Percentiles rank a stretch among this genome's conserved stretches.
Conservation (phyloP, 1,140 invertebrate genomes). For the Neodiprion fabricii region DNA sequence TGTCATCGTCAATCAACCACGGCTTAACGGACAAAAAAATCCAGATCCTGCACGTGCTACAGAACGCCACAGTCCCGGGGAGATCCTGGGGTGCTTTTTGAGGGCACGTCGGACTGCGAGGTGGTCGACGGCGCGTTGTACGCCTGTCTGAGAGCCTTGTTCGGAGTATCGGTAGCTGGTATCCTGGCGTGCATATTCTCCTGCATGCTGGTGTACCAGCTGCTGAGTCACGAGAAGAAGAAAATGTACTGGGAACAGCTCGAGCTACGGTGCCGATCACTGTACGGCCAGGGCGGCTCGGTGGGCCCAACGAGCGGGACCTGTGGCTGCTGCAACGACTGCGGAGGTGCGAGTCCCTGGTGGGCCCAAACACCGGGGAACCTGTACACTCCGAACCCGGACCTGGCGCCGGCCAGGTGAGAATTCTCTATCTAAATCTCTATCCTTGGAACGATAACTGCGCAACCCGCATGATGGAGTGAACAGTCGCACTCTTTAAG, state of each 20-base stretch:
- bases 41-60: slow-evolving; percentile 58
- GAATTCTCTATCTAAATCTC: slow-evolving; percentile 13
- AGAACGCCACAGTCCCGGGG: slow-evolving; percentile 45
- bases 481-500: no score
- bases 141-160: slow-evolving; percentile 84
- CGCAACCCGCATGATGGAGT: no score
- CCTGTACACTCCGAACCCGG: slow-evolving; percentile 82
- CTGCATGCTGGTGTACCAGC: slow-evolving; percentile 89
- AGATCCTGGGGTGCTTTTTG: slow-evolving; percentile 70
- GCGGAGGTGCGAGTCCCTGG: slow-evolving; percentile 65
- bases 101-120: slow-evolving; percentile 83
- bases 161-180: slow-evolving; percentile 86
- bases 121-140: slow-evolving; percentile 87
- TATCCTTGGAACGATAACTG: not conserved
- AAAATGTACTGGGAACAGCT: slow-evolving; percentile 94
- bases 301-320: slow-evolving; percentile 60
- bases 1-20: not conserved
- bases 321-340: slow-evolving; percentile 78
- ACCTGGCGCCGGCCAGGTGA: slow-evolving; percentile 56
- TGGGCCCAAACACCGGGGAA: slow-evolving; percentile 68
- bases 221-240: slow-evolving; percentile 88
- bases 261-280: slow-evolving; percentile 79
- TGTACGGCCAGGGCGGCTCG: slow-evolving; percentile 69
- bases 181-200: slow-evolving; percentile 90
- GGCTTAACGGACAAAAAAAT: not conserved